A percentile compares a stretch with the other conserved stretches of the same genome.
Evolutionary conservation across 2,888 invertebrate genomes (phyloP).

Genomic region (Clunio marinus): DNA sequence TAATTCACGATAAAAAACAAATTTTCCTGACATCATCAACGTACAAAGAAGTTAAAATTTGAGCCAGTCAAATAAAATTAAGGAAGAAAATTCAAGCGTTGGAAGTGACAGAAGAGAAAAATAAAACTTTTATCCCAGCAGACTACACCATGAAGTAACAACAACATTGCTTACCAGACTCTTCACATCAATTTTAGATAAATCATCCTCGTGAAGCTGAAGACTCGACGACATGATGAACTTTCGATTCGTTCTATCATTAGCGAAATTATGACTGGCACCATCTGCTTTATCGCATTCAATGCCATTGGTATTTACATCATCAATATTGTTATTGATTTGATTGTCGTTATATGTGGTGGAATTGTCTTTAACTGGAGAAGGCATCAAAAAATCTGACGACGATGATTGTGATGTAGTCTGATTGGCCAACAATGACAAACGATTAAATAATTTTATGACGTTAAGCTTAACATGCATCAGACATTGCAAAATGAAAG

Average conservation of each 20-base stretch:
- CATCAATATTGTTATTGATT: neutral
- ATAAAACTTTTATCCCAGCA: too few species aligned
- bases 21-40: too few species aligned
- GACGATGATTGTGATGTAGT: neutral
- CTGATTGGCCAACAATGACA: slow-evolving; percentile 34
- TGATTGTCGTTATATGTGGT: neutral
- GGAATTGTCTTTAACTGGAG: too few species aligned
- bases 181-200: slow-evolving; percentile 62
- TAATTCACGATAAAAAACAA: too few species aligned
- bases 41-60: too few species aligned
- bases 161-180: slow-evolving; percentile 56
- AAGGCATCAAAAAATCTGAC: too few species aligned
- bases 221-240: slow-evolving; percentile 31
- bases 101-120: too few species aligned
- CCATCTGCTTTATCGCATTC: neutral
- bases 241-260: neutral
- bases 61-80: too few species aligned
- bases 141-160: slow-evolving; percentile 38
- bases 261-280: neutral
- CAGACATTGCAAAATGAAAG: slow-evolving; percentile 35
- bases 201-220: slow-evolving; percentile 52
- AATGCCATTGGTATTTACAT: neutral
- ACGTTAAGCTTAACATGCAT: slow-evolving; percentile 38
- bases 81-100: too few species aligned
- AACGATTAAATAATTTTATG: slow-evolving; percentile 38